These are phyloP conservation scores for Clarias fuscus DNA, from an alignment of 2,797 vertebrate species.

Conservation along the genomic window DNA sequence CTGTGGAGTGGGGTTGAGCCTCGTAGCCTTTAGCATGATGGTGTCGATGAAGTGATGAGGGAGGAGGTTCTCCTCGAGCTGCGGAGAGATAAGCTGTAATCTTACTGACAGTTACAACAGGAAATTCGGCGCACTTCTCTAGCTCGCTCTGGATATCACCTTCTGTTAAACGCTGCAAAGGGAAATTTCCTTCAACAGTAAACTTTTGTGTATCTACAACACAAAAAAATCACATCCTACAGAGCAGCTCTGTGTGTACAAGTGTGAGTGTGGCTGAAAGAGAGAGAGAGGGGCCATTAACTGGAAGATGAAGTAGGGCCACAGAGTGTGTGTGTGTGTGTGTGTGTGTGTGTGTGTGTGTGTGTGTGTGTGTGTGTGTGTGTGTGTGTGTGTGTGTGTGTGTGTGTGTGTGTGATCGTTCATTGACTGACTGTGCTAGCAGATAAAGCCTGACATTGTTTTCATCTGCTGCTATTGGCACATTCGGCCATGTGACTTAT, in stretches of 20 bases:
- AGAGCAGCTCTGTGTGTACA: constrained; percentile 13
- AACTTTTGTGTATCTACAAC: not conserved
- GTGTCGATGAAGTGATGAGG: not conserved
- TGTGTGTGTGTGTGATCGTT: not conserved
- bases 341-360: too few species aligned
- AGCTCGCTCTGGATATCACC: not conserved
- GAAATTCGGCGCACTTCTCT: constrained; percentile 18
- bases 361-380: too few species aligned
- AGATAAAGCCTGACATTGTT: constrained; percentile 2
- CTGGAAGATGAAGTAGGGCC: not conserved
- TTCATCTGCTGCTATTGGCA: not conserved
- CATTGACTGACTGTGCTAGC: not conserved
- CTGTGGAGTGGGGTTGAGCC: not conserved
- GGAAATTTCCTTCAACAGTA: constrained; percentile 14
- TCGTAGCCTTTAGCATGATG: not conserved
- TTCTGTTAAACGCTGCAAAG: constrained; percentile 1
- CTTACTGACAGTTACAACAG: constrained; percentile 29
- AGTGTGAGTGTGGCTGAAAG: not conserved
- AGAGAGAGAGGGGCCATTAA: not conserved
- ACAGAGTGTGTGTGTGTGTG: too few species aligned
- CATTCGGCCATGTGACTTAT: not conserved
- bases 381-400: not conserved
- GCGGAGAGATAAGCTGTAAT: constrained; percentile 33
- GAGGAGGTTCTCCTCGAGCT: constrained; percentile 1
- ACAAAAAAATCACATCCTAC: not conserved